Base-by-base conservation (phyloP, 1,140 invertebrate species). In the Littorina saxatilis region DNA sequence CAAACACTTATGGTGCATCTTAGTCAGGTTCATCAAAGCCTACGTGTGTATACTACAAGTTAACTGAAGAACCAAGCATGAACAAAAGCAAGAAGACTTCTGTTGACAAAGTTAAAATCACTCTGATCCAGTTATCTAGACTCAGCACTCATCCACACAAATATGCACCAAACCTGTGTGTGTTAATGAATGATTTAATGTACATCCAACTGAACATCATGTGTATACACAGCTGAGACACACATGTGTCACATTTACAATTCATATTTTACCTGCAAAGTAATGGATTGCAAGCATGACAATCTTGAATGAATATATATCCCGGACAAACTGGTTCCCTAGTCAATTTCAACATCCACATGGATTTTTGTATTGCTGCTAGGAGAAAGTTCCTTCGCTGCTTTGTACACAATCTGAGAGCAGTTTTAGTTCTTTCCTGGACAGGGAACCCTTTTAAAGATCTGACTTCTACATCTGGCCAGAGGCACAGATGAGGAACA, bases 141-240 rank as follows among this genome's bases (percentile, higher is more conserved):
- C n/a, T n/a, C n/a, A n/a, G n/a, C n/a, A n/a, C n/a, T n/a, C n/a
- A 9, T 47, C 43, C 43, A 47, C 43, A 47, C 43, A 47, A 5
- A 47, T 17, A 47, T 17, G 43, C 43, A 47, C 4, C 66, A 68
- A 39, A 68, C 32, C 35, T 40, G 2, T 78, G 55, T 78, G 55
- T 78, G 55, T 78, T n/a, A 78, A 37, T 78, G 35, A 76, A 76
- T 39, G 74, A 78, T 78, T 78, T 78, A 78, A 78, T 78, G 58
- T 78, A 78, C 76, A 77, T 77, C 74, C 74, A 78, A 66, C 55
- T 43, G 37, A 78, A 78, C 55, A n/a, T n/a, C n/a, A 61, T 78
- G 35, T 78, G 58, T 66, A 63, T 43, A 78, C 76, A 78, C 20
- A 78, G 55, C 76, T 17, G 55, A 29, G 58, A 66, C 55, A 63